Evolutionary conservation across 2,113 vertebrate species (phyloP), one percentile per base, ranked within the genome.

Genomic region (Camelus bactrianus): DNA sequence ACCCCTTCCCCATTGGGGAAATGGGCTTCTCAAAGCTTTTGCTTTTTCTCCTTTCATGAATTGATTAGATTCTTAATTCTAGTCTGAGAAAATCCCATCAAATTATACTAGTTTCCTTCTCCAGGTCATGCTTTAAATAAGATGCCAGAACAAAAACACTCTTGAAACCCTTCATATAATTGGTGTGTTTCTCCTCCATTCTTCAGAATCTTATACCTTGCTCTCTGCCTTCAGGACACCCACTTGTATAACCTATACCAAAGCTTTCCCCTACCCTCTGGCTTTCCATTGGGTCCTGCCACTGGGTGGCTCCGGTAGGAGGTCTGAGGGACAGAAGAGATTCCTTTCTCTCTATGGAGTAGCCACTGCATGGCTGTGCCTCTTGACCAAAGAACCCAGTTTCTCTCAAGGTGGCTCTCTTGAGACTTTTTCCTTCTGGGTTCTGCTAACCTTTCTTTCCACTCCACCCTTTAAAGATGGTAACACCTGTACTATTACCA

Each of bases 111-210:
- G 73, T 50, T 94, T 64, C n/a, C 30, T 91, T 91, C n/a, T 69
- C 65, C 32, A 72, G 48, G 46, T 22, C 73, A 70, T 70, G 89
- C 28, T 30, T 91, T 89, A 93, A 90, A 82, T 9, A 94, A 75
- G 65, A 70, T 38, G 38, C 6, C 65, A 72, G 89, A 77, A 82
- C 19, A 92, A 35, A 89, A 86, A 28, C 15, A 76, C 87, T 65
- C 69, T 62, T 86, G 67, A 91, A 95, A 76, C 42, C 52, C 52
- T 67, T 83, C 32, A 81, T 6, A 42, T 24, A 62, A 42, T 6
- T 54, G 52, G 24, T 69, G 14, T 75, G 13, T 17, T 65, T 52
- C 42, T 50, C 80, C 60, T 14, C 16, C 7, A 80, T 56, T 86
- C 58, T 65, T 60, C 30, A 75, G 17, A 32, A 65, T 42, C 48